Evolutionary conservation across 1,140 invertebrate genomes (phyloP).

Genomic region (Heliconius melpomene): DNA sequence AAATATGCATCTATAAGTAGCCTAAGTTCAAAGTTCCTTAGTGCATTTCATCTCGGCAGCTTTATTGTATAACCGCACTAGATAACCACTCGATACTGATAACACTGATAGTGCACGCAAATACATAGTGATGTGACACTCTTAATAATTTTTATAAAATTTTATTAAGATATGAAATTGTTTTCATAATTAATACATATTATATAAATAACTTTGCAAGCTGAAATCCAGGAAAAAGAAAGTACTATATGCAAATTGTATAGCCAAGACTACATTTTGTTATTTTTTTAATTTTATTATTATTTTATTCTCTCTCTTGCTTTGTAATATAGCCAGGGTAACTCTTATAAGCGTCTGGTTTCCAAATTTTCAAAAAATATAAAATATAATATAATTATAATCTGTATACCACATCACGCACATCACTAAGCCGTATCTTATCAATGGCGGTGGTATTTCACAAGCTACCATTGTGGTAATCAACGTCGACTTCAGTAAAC

Average conservation of each 20-base stretch:
- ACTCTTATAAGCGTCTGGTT: too few species aligned
- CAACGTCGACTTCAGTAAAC: conserved; percentile 42
- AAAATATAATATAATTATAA: too few species aligned
- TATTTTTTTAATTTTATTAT: too few species aligned
- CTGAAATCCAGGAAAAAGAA: neutral
- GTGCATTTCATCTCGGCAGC: conserved; percentile 30
- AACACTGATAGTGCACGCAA: conserved; percentile 40
- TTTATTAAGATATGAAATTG: neutral
- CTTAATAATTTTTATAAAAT: too few species aligned
- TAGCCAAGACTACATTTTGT: too few species aligned
- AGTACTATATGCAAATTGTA: neutral
- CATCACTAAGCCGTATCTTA: conserved; percentile 40
- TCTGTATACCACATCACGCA: neutral
- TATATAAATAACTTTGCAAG: too few species aligned
- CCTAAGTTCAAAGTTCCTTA: neutral
- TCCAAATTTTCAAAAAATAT: too few species aligned
- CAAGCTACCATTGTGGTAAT: conserved; percentile 57
- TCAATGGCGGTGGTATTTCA: conserved; percentile 54
- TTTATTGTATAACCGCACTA: conserved; percentile 28
- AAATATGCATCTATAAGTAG: neutral
- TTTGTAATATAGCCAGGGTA: too few species aligned
- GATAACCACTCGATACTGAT: conserved; percentile 43
- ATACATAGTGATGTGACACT: conserved; percentile 38
- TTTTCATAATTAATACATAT: neutral
- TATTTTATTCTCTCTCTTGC: too few species aligned